A percentile compares a stretch with the other conserved stretches of the same genome.
Evolutionary conservation across 2,888 invertebrate species (phyloP).

Genomic region (Carpatolechia fugitivella): DNA sequence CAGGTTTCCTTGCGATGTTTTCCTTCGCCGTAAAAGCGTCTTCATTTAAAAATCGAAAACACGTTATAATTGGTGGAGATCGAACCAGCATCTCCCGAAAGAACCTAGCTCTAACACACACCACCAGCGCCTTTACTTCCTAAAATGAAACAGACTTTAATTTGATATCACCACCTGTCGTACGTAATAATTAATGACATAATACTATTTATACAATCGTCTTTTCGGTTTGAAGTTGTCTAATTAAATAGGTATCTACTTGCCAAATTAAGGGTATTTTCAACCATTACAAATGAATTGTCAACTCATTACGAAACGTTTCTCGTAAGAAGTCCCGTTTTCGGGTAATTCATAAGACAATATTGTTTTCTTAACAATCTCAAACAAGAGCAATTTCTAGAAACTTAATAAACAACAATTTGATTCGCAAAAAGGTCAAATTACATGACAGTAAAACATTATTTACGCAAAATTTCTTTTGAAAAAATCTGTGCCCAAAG

Average conservation of each 20-base stretch:
- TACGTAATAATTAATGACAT: too few species aligned
- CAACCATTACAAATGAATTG: background rate
- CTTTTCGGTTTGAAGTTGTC: too few species aligned
- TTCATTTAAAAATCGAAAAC: too few species aligned
- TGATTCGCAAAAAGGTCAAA: background rate
- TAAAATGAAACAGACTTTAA: too few species aligned
- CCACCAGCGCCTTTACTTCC: too few species aligned
- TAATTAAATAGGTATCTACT: background rate
- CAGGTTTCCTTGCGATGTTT: too few species aligned
- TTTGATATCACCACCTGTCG: too few species aligned
- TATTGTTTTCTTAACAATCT: background rate
- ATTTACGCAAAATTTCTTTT: background rate
- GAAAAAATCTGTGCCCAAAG: background rate
- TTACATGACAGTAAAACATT: slow-evolving; percentile 1
- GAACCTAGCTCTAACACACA: too few species aligned
- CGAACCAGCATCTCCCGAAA: too few species aligned
- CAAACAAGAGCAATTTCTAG: background rate
- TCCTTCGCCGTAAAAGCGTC: too few species aligned
- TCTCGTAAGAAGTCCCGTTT: background rate
- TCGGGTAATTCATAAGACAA: background rate
- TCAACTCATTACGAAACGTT: background rate
- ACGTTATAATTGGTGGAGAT: too few species aligned
- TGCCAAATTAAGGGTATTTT: background rate
- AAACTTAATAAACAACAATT: slow-evolving; percentile 13
- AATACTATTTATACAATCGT: too few species aligned